These are phyloP conservation scores for Nomada ruficornis DNA, from an alignment of 2,888 invertebrate species.

Conservation along the genomic window DNA sequence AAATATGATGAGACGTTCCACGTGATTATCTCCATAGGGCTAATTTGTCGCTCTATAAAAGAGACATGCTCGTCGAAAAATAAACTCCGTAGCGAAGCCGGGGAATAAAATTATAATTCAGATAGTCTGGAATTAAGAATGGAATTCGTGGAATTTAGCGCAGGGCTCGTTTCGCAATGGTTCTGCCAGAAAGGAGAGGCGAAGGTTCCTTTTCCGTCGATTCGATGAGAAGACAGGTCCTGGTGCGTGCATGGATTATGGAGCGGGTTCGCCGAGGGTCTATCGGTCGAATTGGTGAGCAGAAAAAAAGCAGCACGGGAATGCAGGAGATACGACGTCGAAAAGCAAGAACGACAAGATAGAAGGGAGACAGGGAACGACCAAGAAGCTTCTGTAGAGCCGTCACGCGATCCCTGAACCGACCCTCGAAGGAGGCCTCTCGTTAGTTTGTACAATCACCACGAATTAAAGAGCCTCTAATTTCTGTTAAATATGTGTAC, in stretches of 20 bases:
- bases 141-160: constrained; percentile 50
- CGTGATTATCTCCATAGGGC: not conserved
- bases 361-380: constrained; percentile 13
- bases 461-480: constrained; percentile 64
- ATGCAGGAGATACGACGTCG: constrained; percentile 55
- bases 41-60: constrained; percentile 5
- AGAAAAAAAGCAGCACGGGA: constrained; percentile 43
- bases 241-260: constrained; percentile 60
- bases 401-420: constrained; percentile 62
- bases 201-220: constrained; percentile 50
- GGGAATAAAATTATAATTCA: constrained; percentile 16
- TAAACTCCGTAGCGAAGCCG: not conserved
- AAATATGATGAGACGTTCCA: not conserved
- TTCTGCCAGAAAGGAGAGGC: constrained; percentile 25
- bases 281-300: constrained; percentile 64
- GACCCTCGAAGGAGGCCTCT: constrained; percentile 52
- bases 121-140: constrained; percentile 30
- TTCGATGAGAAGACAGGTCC: constrained; percentile 48
- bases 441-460: constrained; percentile 60
- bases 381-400: constrained; percentile 41
- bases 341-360: constrained; percentile 31
- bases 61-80: not conserved
- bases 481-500: constrained; percentile 30
- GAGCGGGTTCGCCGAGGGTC: constrained; percentile 65
- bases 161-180: constrained; percentile 37